Evolutionary conservation across 1,140 invertebrate species (phyloP).

Genomic region (Neodiprion virginianus): DNA sequence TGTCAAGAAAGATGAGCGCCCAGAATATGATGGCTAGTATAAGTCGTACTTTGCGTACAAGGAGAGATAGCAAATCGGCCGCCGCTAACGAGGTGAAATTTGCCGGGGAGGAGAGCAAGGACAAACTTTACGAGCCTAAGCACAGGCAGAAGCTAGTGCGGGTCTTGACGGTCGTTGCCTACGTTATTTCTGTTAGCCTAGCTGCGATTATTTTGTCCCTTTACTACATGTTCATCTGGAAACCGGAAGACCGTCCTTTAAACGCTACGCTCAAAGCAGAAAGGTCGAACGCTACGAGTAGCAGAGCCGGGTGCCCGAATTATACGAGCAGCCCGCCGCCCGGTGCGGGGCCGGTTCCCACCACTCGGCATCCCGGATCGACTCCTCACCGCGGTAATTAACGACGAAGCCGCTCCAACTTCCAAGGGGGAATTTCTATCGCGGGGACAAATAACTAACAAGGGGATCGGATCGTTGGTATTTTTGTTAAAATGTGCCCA

Average conservation of each 20-base stretch:
- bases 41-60: constrained; percentile 49
- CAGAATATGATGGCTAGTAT: constrained; percentile 58
- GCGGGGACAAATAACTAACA: no score
- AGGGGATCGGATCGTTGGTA: no score
- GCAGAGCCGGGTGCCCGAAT: not conserved
- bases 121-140: constrained; percentile 81
- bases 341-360: not conserved
- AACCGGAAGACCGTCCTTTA: constrained; percentile 66
- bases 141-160: constrained; percentile 87
- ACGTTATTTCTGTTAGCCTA: constrained; percentile 93
- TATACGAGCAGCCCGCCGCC: not conserved
- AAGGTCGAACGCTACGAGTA: constrained; percentile 4
- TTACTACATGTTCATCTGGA: constrained; percentile 97
- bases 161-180: constrained; percentile 94
- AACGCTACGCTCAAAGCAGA: constrained; percentile 21
- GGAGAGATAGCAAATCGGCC: constrained; percentile 48
- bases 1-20: constrained; percentile 56
- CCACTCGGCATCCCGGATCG: not conserved
- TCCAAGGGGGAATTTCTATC: no score
- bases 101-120: constrained; percentile 80
- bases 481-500: no score
- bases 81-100: constrained; percentile 70
- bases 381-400: constrained; percentile 2
- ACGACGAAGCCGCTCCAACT: no score
- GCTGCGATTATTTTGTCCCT: constrained; percentile 93